Evolutionary conservation across 1,140 invertebrate genomes (phyloP).

Genomic region (Bombus waltoni): DNA sequence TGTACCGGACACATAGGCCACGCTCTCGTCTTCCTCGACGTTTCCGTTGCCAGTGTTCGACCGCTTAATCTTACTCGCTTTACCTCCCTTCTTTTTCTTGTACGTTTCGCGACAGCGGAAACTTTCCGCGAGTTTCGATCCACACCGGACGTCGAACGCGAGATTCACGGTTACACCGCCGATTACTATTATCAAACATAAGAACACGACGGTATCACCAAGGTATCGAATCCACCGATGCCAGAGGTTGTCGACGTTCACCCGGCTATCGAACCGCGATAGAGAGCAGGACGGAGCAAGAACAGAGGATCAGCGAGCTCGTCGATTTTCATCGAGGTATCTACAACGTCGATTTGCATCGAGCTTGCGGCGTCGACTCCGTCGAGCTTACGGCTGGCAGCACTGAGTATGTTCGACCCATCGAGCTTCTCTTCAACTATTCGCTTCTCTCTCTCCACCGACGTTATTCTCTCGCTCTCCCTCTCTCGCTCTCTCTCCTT

Average conservation of each 20-base stretch:
- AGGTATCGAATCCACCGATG: slow-evolving; percentile 23
- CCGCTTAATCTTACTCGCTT: neutral
- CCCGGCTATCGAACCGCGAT: slow-evolving; percentile 57
- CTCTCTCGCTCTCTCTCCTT: neutral
- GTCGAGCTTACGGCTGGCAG: slow-evolving; percentile 55
- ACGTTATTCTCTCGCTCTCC: neutral
- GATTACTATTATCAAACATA: too few relatives aligned
- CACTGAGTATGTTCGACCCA: slow-evolving; percentile 48
- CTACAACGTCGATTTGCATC: slow-evolving; percentile 56
- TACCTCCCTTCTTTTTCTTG: neutral
- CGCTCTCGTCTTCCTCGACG: neutral
- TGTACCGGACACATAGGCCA: slow-evolving; percentile 22
- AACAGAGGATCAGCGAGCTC: neutral
- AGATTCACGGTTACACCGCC: too few relatives aligned
- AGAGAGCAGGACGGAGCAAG: slow-evolving; percentile 1
- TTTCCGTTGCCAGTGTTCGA: too few relatives aligned
- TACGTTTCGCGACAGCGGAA: too few relatives aligned
- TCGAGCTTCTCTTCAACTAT: slow-evolving; percentile 47
- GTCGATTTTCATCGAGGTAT: slow-evolving; percentile 46
- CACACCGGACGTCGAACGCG: too few relatives aligned
- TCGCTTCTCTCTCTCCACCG: slow-evolving; percentile 1
- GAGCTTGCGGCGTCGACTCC: slow-evolving; percentile 58
- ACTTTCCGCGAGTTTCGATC: too few relatives aligned
- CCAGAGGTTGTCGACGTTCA: slow-evolving; percentile 62
- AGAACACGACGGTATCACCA: slow-evolving; percentile 13